A percentile compares a stretch with the other conserved stretches of the same genome.
Evolutionary conservation across 2,888 invertebrate genomes (phyloP).

Genomic region (Aphidoletes aphidimyza): DNA sequence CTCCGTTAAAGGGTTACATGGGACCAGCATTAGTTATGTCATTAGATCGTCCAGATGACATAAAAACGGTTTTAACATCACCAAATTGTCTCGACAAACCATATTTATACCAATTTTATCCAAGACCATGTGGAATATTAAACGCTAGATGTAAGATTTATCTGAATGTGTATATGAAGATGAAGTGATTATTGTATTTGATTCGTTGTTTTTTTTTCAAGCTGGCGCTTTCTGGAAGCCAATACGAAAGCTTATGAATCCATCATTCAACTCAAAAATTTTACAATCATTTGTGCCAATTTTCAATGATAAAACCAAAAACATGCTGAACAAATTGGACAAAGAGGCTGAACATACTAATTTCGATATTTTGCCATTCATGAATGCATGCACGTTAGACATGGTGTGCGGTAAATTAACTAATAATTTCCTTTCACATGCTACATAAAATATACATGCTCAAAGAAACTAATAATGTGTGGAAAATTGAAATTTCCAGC

Average conservation of each 20-base stretch:
- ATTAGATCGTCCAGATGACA: constrained; percentile 47
- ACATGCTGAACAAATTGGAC: constrained; percentile 53
- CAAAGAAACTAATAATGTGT: neutral
- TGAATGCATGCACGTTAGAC: constrained; percentile 56
- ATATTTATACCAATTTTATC: constrained; percentile 53
- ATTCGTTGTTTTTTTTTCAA: neutral
- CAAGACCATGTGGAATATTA: neutral
- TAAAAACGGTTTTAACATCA: constrained; percentile 55
- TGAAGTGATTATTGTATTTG: neutral
- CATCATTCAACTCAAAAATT: constrained; percentile 60
- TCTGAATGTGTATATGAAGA: neutral
- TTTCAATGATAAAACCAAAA: constrained; percentile 58
- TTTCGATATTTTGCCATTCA: constrained; percentile 56
- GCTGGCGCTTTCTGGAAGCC: constrained; percentile 58
- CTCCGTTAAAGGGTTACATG: constrained; percentile 30
- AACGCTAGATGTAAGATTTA: neutral
- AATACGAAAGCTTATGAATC: constrained; percentile 59
- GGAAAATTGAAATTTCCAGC: constrained; percentile 40
- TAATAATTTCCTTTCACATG: neutral
- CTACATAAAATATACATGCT: neutral
- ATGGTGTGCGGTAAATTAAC: constrained; percentile 56
- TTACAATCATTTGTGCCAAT: constrained; percentile 59
- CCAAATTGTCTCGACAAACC: constrained; percentile 55
- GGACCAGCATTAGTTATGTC: constrained; percentile 47
- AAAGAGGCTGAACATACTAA: constrained; percentile 28